Percentiles rank a stretch among this genome's conserved stretches.
phyloP scores from a whole-genome alignment of 2,113 vertebrate species.

The Tragulus kanchil region DNA sequence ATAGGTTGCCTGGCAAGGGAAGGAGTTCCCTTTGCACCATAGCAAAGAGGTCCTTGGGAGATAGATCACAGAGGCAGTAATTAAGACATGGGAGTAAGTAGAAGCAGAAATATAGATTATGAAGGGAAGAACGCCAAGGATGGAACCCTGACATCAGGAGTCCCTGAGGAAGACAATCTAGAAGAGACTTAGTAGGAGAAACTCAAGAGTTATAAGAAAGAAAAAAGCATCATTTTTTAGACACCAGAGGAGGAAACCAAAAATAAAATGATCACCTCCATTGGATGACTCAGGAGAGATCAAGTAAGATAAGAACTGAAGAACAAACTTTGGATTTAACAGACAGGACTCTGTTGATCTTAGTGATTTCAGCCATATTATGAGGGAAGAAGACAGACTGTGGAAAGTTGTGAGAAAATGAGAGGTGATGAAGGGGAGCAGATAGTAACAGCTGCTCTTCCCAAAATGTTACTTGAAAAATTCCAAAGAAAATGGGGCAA shows the following conservation, averaged over 20 bases:
- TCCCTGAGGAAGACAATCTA: background rate
- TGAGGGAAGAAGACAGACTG: too few relatives aligned
- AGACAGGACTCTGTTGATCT: background rate
- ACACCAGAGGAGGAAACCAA: background rate
- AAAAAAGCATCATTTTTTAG: background rate
- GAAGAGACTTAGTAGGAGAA: background rate
- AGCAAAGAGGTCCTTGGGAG: background rate
- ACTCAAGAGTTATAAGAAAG: background rate
- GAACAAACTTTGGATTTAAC: background rate
- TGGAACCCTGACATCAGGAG: background rate
- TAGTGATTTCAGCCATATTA: background rate
- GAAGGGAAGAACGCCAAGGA: background rate
- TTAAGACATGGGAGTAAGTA: background rate
- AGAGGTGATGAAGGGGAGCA: too few relatives aligned
- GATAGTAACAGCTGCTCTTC: too few relatives aligned
- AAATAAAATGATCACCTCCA: conserved; percentile 18
- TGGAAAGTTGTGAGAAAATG: too few relatives aligned
- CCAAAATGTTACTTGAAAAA: background rate
- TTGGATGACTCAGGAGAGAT: background rate
- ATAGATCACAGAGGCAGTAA: background rate
- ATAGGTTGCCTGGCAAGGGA: background rate
- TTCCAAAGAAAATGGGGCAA: background rate
- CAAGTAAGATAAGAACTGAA: conserved; percentile 14
- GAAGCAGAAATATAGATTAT: background rate
- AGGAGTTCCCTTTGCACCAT: background rate